Conservation (phyloP, 1,140 invertebrate species). For the Campoletis sonorensis region DNA sequence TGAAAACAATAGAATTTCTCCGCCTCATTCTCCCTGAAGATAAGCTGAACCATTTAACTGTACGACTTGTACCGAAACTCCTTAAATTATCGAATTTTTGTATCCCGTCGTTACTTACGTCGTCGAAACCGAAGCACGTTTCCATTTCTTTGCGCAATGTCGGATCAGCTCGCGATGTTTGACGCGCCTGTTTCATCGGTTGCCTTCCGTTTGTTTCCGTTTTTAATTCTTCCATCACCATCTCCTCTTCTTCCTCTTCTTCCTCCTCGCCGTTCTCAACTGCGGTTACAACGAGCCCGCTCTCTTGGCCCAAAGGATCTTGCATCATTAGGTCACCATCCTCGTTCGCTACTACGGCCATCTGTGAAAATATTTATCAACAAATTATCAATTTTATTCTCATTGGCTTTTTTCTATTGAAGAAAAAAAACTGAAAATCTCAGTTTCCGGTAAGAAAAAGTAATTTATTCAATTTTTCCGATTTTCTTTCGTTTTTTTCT, state of each 20-base stretch:
- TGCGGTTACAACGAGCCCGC: constrained; percentile 63
- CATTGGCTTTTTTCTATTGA: background rate
- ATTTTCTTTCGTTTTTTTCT: background rate
- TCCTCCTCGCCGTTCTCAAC: constrained; percentile 67
- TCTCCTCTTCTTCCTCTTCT: constrained; percentile 68
- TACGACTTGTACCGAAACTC: too few relatives aligned
- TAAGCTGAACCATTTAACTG: too few relatives aligned
- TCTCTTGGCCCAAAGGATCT: constrained; percentile 73
- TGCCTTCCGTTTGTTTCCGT: constrained; percentile 58
- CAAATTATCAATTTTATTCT: background rate
- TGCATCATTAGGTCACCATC: constrained; percentile 75
- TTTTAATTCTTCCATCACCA: constrained; percentile 67
- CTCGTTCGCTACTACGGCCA: constrained; percentile 74
- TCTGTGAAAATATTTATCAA: constrained; percentile 55
- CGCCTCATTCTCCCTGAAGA: too few relatives aligned
- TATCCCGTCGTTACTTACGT: constrained; percentile 75
- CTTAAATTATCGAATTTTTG: too few relatives aligned
- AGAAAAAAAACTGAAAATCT: background rate
- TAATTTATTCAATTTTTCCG: too few relatives aligned
- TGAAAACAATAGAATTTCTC: too few relatives aligned
- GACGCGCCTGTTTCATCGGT: constrained; percentile 55
- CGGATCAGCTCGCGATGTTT: constrained; percentile 71
- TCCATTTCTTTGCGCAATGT: constrained; percentile 83
- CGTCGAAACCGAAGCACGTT: constrained; percentile 92
- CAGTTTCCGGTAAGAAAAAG: too few relatives aligned